Conservation (phyloP, 2,888 invertebrate species). For the Tholera decimalis region DNA sequence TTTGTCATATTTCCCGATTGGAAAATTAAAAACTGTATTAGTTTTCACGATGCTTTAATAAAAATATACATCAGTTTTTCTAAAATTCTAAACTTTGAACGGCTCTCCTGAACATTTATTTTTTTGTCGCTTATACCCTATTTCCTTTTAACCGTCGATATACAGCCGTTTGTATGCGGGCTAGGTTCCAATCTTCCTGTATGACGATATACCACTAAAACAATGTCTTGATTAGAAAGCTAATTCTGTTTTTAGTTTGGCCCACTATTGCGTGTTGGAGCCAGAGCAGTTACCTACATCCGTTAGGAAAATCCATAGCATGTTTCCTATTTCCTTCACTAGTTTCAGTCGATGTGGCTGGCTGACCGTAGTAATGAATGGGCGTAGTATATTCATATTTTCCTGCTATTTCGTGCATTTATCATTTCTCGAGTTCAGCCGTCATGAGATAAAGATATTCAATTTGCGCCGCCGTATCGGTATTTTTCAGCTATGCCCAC, state of each 20-base stretch:
- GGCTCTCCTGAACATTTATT: too few species aligned
- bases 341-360: slow-evolving; percentile 17
- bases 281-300: background rate
- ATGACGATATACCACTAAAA: background rate
- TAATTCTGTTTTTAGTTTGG: background rate
- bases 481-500: too few species aligned
- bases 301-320: slow-evolving; percentile 16
- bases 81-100: too few species aligned
- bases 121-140: too few species aligned
- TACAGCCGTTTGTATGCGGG: background rate
- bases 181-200: background rate
- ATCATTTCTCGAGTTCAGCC: background rate
- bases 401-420: too few species aligned
- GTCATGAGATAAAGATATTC: background rate
- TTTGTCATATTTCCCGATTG: too few species aligned
- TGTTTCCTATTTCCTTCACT: slow-evolving; percentile 4
- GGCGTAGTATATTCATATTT: background rate
- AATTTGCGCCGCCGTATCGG: background rate
- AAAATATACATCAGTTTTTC: too few species aligned
- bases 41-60: too few species aligned
- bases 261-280: background rate
- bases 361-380: slow-evolving; percentile 3
- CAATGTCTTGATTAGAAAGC: background rate
- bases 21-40: too few species aligned
- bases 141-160: too few species aligned